Percentiles rank a stretch among this genome's conserved stretches.
phyloP scores from a whole-genome alignment of 1,140 invertebrate species.

The Elymnias hypermnestra region DNA sequence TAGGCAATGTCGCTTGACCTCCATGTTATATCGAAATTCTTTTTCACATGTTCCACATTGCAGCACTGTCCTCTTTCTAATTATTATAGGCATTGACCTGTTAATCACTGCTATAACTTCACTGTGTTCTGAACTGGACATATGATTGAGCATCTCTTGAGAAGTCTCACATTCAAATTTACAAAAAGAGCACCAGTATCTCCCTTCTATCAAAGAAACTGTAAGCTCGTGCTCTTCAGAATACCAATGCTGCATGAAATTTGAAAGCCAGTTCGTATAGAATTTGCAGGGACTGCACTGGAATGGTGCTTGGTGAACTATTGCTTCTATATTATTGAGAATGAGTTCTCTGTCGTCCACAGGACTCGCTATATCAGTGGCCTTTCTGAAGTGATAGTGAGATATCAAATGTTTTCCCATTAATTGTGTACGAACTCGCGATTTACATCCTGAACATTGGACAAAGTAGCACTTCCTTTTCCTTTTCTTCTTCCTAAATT shows the following conservation, averaged over 20 bases:
- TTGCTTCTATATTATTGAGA: constrained; percentile 84
- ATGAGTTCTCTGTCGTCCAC: constrained; percentile 79
- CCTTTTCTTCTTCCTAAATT: constrained; percentile 64
- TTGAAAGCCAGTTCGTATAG: constrained; percentile 86
- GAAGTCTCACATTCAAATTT: constrained; percentile 82
- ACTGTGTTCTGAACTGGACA: constrained; percentile 80
- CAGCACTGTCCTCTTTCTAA: constrained; percentile 81
- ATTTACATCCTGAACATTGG: constrained; percentile 82
- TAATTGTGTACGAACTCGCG: constrained; percentile 79
- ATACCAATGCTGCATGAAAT: constrained; percentile 86
- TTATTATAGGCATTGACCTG: constrained; percentile 86
- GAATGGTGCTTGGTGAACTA: constrained; percentile 87
- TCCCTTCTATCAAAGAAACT: constrained; percentile 75
- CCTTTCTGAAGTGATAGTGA: constrained; percentile 86
- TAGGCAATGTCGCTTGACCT: constrained; percentile 80
- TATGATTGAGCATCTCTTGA: constrained; percentile 82
- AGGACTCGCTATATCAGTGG: constrained; percentile 73
- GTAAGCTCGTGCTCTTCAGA: constrained; percentile 78
- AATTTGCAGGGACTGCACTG: constrained; percentile 90
- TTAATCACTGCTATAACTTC: constrained; percentile 85
- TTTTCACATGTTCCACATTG: constrained; percentile 79
- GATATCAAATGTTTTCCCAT: constrained; percentile 91
- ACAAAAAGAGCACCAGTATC: constrained; percentile 86
- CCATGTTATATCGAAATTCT: constrained; percentile 82
- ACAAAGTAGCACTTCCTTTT: constrained; percentile 77